Conservation (phyloP, 1,140 invertebrate species). For the Drosophila ercepeae region DNA sequence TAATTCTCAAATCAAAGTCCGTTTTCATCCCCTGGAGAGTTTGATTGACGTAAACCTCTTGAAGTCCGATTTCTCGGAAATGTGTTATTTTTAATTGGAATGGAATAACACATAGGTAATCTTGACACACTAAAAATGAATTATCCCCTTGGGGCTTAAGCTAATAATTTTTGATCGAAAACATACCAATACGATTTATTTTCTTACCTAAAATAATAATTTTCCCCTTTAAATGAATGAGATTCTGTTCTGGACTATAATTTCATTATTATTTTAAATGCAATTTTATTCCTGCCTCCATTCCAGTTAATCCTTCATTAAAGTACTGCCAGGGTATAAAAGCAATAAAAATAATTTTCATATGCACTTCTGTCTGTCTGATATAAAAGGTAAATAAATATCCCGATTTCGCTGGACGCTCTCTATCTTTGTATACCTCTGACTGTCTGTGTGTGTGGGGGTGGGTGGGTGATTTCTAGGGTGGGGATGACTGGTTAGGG, state of each 20-base stretch:
- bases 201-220: background rate
- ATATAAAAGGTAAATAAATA: constrained; percentile 63
- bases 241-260: no score
- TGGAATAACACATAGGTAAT: constrained; percentile 29
- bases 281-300: background rate
- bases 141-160: background rate
- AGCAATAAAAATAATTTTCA: constrained; percentile 59
- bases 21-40: constrained; percentile 8
- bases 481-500: background rate
- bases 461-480: constrained; percentile 2
- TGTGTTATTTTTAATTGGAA: constrained; percentile 1
- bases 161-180: background rate
- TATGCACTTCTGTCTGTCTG: constrained; percentile 49
- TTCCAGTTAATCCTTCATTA: constrained; percentile 22
- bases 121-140: background rate
- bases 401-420: constrained; percentile 34
- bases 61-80: constrained; percentile 1
- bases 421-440: constrained; percentile 33
- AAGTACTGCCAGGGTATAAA: constrained; percentile 30
- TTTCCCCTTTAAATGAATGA: background rate
- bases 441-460: no score
- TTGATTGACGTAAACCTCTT: constrained; percentile 31
- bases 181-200: background rate
- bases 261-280: constrained; percentile 11
- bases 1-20: constrained; percentile 1